These are phyloP conservation scores for Drosophila helvetica DNA, from an alignment of 2,888 invertebrate genomes.

Conservation along the genomic window DNA sequence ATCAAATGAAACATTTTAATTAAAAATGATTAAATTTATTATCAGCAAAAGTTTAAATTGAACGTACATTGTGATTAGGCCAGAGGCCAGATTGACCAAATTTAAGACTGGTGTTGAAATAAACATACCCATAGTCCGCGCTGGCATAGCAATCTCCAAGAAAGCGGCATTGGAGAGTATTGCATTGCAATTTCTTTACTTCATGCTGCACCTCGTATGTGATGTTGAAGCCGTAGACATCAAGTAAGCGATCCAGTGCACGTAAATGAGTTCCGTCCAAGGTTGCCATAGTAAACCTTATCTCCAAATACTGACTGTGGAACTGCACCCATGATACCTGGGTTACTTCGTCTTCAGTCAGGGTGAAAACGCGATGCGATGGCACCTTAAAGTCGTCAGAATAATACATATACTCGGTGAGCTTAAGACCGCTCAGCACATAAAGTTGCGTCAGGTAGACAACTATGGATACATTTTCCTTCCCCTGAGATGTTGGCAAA, in stretches of 20 bases:
- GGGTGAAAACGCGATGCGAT: conserved; percentile 87
- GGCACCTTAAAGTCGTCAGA: conserved; percentile 88
- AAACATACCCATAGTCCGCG: conserved; percentile 89
- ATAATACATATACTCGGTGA: conserved; percentile 91
- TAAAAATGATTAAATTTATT: too few relatives aligned
- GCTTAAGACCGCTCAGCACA: conserved; percentile 90
- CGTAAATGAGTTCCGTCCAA: conserved; percentile 93
- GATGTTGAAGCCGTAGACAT: conserved; percentile 96
- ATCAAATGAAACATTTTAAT: too few relatives aligned
- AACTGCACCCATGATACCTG: conserved; percentile 87
- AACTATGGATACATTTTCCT: conserved; percentile 89
- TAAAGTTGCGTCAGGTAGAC: conserved; percentile 95
- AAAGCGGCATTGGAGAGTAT: conserved; percentile 91
- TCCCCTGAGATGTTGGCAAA: conserved; percentile 82
- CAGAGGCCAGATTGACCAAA: not conserved
- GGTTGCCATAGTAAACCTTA: conserved; percentile 89
- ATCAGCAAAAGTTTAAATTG: too few relatives aligned
- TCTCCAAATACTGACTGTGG: conserved; percentile 90
- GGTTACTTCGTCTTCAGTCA: conserved; percentile 90
- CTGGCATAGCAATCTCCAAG: conserved; percentile 93
- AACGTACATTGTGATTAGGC: not conserved
- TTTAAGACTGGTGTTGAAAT: too few relatives aligned
- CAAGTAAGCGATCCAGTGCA: conserved; percentile 90
- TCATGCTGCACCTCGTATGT: conserved; percentile 91
- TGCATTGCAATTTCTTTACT: conserved; percentile 88